Base-by-base conservation (phyloP, 2,888 invertebrate species). In the Zaprionus lineosus region DNA sequence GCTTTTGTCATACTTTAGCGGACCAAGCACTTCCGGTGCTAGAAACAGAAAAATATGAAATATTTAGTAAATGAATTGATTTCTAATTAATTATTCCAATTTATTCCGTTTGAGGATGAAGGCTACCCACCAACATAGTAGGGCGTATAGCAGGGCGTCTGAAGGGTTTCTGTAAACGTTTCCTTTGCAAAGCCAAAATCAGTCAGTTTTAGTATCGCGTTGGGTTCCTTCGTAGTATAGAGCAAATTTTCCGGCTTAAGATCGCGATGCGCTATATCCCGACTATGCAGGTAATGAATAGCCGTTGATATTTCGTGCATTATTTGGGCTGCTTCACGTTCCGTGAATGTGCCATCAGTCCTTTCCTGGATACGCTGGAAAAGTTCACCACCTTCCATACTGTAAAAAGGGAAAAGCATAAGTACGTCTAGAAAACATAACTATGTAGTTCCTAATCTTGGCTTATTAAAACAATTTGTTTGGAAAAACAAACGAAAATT, bases 111-210 rank as follows among this genome's bases (percentile, higher is more conserved):
- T 28, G 4, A n/a, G 5, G 19, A 19, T 5, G 5, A 19, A 19
- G 55, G 2, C 18, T 6, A 90, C 93, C 91, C 89, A 94, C 95
- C 98, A 83, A 98, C 99, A 91, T 99, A 99, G 89, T 99, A 99
- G 0, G 99, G 99, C 6, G 99, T 99, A 87, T 99, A 99, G 88
- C 99, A 99, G 0, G 99, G 99, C 0, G 99, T 99, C 89, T 98
- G 97, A 51, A 99, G 90, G 0, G 97, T 96, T 81, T 97, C 96
- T 11, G 94, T 92, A 12, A 92, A 88, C 0, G 97, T 97, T 90
- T 98, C 97, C 90, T 99, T 99, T 8, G 99, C 99, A 91, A 99
- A 99, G 5, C 99, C 99, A 90, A 99, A 99, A 91, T 99, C 99
- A 1, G 99, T 99, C 84, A 99, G 91, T 90, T 99, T 99, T 62